Base-by-base conservation (phyloP, 2,888 invertebrate genomes). In the Junonia oenone region DNA sequence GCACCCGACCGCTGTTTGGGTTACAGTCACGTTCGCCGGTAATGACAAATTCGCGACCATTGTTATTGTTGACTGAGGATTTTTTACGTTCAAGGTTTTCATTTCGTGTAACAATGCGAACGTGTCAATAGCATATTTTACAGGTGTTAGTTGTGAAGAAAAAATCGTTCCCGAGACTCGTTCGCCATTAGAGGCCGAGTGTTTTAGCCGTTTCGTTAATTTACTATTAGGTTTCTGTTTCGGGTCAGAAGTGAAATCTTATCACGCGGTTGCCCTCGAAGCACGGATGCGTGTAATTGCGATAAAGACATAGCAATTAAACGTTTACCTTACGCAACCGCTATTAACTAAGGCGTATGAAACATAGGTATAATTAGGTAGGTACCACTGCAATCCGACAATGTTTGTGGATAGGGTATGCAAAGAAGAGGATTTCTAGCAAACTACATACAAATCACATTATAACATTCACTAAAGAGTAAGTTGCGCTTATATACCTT, bases 221-320 rank as follows among this genome's bases (percentile, higher is more conserved):
- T 81, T 76, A 70, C 73, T 80, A 81, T 81, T 78, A 81, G 75
- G 68, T 75, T 73, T 76, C 75, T 76, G 73, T 71, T 72, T 77
- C 73, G 71, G 84, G 84, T 82, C 83, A 82, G 75, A 82, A 86
- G 86, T 78, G 86, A 88, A 88, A 88, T 83, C 86, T 77, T 73
- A 73, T 76, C 73, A 74, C 70, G 69, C 65, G 67, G 66, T 69
- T 74, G 85, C 81, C 82, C 83, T 81, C 78, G 77, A 83, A 81
- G 75, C 80, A 79, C 76, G 84, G 86, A 85, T 81, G 88, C 89
- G 83, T 87, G 83, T 88, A 87, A 89, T 89, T 87, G 86, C 72
- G 69, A 73, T 81, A 85, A 80, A 82, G 74, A 73, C 63, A 64
- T 66, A 68, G 68, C 78, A 86, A 88, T 87, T 86, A 88, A 80